Percentiles rank a stretch among this genome's conserved stretches.
Conservation (phyloP, 2,113 vertebrate genomes). For the Dryoscopus gambensis region DNA sequence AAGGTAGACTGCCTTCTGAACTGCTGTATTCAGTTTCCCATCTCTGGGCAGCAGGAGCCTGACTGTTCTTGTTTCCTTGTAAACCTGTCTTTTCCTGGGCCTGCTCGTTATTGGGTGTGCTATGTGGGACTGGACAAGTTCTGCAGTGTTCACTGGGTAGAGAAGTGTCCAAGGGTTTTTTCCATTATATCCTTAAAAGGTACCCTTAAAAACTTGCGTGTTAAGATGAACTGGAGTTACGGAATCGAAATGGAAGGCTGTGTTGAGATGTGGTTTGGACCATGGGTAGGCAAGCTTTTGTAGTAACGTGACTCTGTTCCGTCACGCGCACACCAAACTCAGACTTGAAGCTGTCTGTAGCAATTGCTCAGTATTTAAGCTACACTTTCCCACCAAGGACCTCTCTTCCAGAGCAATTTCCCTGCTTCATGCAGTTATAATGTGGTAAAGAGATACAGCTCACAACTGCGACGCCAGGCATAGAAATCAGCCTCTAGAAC, state of each 20-base stretch:
- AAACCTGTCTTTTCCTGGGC: neutral
- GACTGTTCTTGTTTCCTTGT: neutral
- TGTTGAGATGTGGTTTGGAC: neutral
- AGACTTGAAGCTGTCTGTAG: neutral
- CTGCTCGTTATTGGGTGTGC: neutral
- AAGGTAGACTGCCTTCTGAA: neutral
- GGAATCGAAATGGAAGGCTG: neutral
- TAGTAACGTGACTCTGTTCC: neutral
- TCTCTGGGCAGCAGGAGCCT: neutral
- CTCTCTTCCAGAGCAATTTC: neutral
- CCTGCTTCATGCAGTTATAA: neutral
- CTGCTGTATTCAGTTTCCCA: neutral
- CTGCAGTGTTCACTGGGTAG: neutral
- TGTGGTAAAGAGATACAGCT: neutral
- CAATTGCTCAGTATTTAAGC: neutral
- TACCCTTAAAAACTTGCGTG: neutral
- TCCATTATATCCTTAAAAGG: neutral
- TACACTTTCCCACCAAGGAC: neutral
- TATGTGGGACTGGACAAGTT: neutral
- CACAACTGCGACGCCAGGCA: neutral
- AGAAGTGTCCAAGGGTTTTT: neutral
- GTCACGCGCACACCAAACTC: accelerated
- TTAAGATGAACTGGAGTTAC: neutral
- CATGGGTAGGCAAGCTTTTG: neutral
- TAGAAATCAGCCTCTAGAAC: neutral